A percentile compares a stretch with the other conserved stretches of the same genome.
Evolutionary conservation across 2,113 vertebrate species (phyloP).

Genomic region (Ploceus nigricollis): DNA sequence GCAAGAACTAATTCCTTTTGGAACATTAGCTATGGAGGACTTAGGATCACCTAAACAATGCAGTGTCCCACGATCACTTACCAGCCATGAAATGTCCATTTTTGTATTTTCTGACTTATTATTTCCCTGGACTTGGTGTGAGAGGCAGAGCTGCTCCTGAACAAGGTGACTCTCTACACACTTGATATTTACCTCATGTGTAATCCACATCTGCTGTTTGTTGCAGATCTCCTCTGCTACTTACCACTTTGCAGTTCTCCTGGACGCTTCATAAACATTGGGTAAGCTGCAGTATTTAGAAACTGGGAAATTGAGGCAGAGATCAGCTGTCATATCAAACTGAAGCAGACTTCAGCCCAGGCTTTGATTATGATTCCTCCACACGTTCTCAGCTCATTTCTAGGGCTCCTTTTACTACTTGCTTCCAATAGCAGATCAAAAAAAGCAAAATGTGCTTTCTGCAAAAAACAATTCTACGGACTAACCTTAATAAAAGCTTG

Average conservation of each 20-base stretch:
- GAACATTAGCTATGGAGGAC: not conserved
- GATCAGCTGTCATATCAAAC: not conserved
- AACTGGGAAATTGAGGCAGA: not conserved
- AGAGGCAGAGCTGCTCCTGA: not conserved
- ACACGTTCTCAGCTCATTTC: not conserved
- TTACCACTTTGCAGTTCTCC: not conserved
- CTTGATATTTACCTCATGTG: not conserved
- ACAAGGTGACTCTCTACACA: not conserved
- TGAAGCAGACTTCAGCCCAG: not conserved
- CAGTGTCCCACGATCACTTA: fast-evolving
- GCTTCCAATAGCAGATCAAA: not conserved
- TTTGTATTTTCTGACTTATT: not conserved
- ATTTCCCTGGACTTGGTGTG: not conserved
- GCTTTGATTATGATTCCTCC: not conserved
- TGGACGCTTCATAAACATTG: not conserved
- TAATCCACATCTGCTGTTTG: not conserved
- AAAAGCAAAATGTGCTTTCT: constrained; percentile 7
- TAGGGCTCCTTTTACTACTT: not conserved
- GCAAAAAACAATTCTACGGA: not conserved
- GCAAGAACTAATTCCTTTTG: not conserved
- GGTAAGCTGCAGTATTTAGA: not conserved
- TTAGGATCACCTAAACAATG: not conserved
- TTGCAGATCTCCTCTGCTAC: not conserved
- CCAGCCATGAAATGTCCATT: not conserved
- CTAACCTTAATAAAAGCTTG: constrained; percentile 27